A percentile compares a stretch with the other conserved stretches of the same genome.
Conservation (phyloP, 2,113 vertebrate species). For the Asarcornis scutulata region DNA sequence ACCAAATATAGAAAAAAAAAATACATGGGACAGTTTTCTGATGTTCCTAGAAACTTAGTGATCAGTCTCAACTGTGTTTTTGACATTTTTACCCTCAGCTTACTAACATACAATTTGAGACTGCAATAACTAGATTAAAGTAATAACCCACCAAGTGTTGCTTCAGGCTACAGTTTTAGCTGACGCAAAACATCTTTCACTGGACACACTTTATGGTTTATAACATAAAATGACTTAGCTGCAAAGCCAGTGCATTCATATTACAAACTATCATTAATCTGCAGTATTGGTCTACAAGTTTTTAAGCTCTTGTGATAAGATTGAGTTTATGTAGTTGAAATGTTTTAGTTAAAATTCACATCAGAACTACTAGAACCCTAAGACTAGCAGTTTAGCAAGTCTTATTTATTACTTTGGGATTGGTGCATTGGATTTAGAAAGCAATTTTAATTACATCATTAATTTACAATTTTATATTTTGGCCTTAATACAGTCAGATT, state of each 20-base stretch:
- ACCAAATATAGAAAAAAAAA: not conserved
- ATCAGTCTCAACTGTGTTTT: conserved; percentile 55
- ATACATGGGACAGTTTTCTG: not conserved
- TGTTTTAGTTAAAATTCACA: not conserved
- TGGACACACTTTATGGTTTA: conserved; percentile 60
- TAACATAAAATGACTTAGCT: conserved; percentile 61
- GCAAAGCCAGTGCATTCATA: conserved; percentile 48
- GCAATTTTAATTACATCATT: not conserved
- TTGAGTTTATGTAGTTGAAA: not conserved
- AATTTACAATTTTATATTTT: not conserved
- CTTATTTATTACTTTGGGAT: not conserved
- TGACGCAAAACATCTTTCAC: conserved; percentile 77
- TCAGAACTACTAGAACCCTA: not conserved
- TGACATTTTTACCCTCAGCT: conserved; percentile 62
- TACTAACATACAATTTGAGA: conserved; percentile 71
- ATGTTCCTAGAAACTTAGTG: conserved; percentile 43
- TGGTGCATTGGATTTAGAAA: not conserved
- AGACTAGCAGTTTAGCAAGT: not conserved
- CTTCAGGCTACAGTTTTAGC: conserved; percentile 71
- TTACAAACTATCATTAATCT: conserved; percentile 40
- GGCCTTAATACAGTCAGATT: not conserved
- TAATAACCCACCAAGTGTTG: conserved; percentile 69
- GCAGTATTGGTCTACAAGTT: not conserved
- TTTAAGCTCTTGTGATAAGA: not conserved
- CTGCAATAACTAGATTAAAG: conserved; percentile 79